Conservation (phyloP, 2,797 vertebrate species). For the Sebastolobus alascanus region DNA sequence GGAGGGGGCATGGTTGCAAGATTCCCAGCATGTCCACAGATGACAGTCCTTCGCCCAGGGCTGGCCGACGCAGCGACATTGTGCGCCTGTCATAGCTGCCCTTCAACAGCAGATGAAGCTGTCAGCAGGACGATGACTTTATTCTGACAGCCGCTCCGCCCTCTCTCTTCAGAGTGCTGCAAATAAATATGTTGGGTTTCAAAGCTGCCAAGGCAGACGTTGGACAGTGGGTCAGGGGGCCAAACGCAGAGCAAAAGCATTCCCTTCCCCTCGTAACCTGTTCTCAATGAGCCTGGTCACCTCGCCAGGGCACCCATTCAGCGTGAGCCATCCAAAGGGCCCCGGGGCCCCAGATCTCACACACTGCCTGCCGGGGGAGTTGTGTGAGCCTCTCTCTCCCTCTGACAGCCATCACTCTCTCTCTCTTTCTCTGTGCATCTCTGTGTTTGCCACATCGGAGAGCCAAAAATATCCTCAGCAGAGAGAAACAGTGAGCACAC, state of each 20-base stretch:
- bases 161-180: constrained; percentile 73
- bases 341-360: constrained; percentile 87
- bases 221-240: constrained; percentile 78
- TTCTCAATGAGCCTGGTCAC: constrained; percentile 86
- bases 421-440: constrained; percentile 38
- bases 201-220: constrained; percentile 76
- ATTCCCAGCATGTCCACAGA: constrained; percentile 74
- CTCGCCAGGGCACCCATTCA: constrained; percentile 88
- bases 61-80: constrained; percentile 73
- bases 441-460: constrained; percentile 20
- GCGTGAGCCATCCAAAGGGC: constrained; percentile 76
- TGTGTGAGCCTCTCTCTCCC: constrained; percentile 54
- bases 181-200: constrained; percentile 83
- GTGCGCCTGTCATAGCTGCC: constrained; percentile 79
- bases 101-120: constrained; percentile 83
- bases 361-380: constrained; percentile 77
- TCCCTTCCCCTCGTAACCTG: constrained; percentile 86
- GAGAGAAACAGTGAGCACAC: constrained; percentile 22
- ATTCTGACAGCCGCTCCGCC: constrained; percentile 77
- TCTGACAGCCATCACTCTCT: constrained; percentile 63
- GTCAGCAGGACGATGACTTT: constrained; percentile 82
- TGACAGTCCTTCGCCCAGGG: constrained; percentile 70
- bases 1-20: constrained; percentile 40
- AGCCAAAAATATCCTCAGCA: constrained; percentile 62
- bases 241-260: constrained; percentile 78